Evolutionary conservation across 2,888 invertebrate species (phyloP).

Genomic region (Scaptomyza parva): DNA sequence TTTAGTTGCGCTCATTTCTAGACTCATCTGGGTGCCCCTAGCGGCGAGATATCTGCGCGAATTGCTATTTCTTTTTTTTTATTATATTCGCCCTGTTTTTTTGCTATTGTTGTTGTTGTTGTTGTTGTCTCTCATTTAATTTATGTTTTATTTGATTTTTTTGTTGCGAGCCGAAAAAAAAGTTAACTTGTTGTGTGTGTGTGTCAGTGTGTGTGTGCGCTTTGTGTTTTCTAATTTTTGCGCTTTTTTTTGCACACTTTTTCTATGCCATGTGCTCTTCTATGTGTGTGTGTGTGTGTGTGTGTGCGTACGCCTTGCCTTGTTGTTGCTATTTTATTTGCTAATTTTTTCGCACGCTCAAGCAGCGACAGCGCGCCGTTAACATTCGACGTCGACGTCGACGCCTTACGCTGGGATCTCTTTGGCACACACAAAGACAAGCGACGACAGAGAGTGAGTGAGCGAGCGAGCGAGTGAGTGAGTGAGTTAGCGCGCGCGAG

Average conservation of each 20-base stretch:
- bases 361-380: constrained; percentile 42
- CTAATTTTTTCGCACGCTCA: constrained; percentile 68
- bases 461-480: constrained; percentile 4
- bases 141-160: constrained; percentile 56
- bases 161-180: constrained; percentile 60
- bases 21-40: constrained; percentile 53
- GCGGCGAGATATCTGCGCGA: constrained; percentile 60
- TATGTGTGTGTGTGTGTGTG: constrained; percentile 35
- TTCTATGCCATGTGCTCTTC: constrained; percentile 57
- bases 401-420: constrained; percentile 56
- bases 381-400: constrained; percentile 13
- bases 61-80: constrained; percentile 33
- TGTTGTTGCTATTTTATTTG: constrained; percentile 59
- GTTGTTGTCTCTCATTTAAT: constrained; percentile 56
- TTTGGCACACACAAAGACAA: constrained; percentile 50
- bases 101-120: constrained; percentile 57
- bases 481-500: constrained; percentile 1
- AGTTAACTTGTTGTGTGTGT: constrained; percentile 56
- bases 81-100: constrained; percentile 64
- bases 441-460: neutral
- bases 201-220: constrained; percentile 43
- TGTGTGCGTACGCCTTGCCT: constrained; percentile 28
- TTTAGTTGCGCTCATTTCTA: constrained; percentile 56
- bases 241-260: constrained; percentile 61
- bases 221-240: constrained; percentile 67